Conservation (phyloP, 2,888 invertebrate species). For the Seira ritae region DNA sequence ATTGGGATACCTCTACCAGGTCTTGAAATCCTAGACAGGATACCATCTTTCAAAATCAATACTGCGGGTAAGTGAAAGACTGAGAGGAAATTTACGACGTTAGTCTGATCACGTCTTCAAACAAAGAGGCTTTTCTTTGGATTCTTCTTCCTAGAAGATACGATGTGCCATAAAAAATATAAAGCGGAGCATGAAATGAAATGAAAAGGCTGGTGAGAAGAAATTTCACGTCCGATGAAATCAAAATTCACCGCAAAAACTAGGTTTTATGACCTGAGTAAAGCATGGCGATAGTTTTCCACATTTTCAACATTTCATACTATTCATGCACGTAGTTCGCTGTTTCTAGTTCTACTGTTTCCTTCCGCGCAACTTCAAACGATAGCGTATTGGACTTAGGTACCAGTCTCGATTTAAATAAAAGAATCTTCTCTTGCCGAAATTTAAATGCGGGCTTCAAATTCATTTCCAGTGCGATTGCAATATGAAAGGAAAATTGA, state of each 20-base stretch:
- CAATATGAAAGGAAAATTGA: no score
- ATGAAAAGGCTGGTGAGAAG: not conserved
- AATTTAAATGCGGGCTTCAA: no score
- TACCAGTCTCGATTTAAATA: no score
- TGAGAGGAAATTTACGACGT: not conserved
- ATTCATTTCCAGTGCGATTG: no score
- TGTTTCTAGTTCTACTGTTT: no score
- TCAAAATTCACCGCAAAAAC: constrained; percentile 1
- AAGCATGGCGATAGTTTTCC: no score
- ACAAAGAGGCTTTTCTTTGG: not conserved
- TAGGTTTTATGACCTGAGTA: not conserved
- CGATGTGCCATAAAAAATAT: no score
- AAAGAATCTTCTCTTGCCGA: no score
- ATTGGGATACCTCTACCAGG: constrained; percentile 73
- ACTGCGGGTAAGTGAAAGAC: constrained; percentile 68
- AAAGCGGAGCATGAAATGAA: not conserved
- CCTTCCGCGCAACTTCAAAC: no score
- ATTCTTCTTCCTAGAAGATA: not conserved
- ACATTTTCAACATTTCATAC: no score
- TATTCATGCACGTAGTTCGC: no score
- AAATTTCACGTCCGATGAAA: not conserved
- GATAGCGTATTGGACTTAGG: no score
- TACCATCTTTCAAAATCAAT: constrained; percentile 72
- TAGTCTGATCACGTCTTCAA: constrained; percentile 12
- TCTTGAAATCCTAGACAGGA: constrained; percentile 71